Conservation (phyloP, 2,113 vertebrate genomes). For the Arothron firmamentum region DNA sequence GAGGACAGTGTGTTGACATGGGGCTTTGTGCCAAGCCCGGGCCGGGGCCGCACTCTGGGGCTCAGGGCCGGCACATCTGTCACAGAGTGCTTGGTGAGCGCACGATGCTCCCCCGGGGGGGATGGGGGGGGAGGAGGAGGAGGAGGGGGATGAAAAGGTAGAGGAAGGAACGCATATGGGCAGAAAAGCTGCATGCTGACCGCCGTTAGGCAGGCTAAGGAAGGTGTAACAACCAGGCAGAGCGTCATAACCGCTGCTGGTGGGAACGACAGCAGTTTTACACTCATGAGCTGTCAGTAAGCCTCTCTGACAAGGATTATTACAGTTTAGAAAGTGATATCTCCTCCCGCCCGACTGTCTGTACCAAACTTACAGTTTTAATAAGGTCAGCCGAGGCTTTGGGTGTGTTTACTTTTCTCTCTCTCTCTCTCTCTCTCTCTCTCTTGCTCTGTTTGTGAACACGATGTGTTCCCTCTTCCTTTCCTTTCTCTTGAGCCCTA, state of each 20-base stretch:
- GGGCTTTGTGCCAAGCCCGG: constrained; percentile 27
- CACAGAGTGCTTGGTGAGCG: constrained; percentile 11
- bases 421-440: no score
- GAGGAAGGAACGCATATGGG: background rate
- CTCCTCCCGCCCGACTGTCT: constrained; percentile 10
- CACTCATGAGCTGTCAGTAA: constrained; percentile 30
- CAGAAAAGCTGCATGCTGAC: constrained; percentile 12
- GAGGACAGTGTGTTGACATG: constrained; percentile 28
- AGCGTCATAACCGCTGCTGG: background rate
- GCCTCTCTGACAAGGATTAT: constrained; percentile 29
- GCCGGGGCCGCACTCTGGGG: constrained; percentile 43
- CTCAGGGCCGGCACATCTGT: constrained; percentile 54
- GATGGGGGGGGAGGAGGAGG: background rate
- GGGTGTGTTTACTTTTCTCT: background rate
- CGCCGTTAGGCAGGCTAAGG: background rate
- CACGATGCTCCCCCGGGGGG: background rate
- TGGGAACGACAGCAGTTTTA: constrained; percentile 40
- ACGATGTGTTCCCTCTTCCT: background rate
- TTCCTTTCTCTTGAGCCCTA: background rate
- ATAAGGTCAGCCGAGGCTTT: background rate
- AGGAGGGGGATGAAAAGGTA: background rate
- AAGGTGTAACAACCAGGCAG: background rate
- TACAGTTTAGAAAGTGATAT: constrained; percentile 30
- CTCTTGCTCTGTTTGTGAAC: background rate
- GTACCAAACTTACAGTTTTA: background rate